Base-by-base conservation (phyloP, 1,140 invertebrate genomes). In the Potamilus streckersoni region DNA sequence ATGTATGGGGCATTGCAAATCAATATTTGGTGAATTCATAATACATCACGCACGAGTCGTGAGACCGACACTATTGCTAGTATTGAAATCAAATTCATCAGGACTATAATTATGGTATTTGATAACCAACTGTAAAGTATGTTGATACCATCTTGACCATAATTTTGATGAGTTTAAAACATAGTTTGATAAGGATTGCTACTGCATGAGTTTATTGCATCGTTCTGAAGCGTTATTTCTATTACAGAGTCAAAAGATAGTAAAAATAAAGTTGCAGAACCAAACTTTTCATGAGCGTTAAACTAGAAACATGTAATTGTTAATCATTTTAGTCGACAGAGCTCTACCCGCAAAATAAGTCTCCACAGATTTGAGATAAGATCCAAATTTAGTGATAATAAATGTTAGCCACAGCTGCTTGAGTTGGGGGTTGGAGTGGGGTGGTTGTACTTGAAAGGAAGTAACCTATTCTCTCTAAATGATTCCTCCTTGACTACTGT, bases 1-100 rank as follows among this genome's bases (percentile, higher is more conserved):
- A 68, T 72, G 72, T 15, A 77, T 67, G 1, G 69, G 75, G 14
- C 75, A 69, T 72, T 77, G 75, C 13, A 77, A 58, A n/a, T 77
- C 75, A n/a, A 77, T 2, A 23, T 59, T 68, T 68, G 71, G 71
- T 5, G 75, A 77, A 49, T 49, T 31, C 2, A 15, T 55, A 12
- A 61, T 71, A 57, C 49, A 72, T 20, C 13, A 20, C 8, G n/a
- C 15, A n/a, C 69, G 16, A 17, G 5, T 17, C 23, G 27, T 68
- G 17, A 77, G 62, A n/a, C 75, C 75, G 49, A 23, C 72, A 68
- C 72, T 72, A 31, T 56, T 23, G 2, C 65, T 64, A 56, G 5
- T 16, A 6, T 20, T 13, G 13, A 69, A 27, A 57, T 66, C 63
- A 59, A 27, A 27, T 17, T 72, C 75, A 8, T 72, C 70, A 6